Evolutionary conservation across 2,888 invertebrate species (phyloP).

Genomic region (Erannis defoliaria): DNA sequence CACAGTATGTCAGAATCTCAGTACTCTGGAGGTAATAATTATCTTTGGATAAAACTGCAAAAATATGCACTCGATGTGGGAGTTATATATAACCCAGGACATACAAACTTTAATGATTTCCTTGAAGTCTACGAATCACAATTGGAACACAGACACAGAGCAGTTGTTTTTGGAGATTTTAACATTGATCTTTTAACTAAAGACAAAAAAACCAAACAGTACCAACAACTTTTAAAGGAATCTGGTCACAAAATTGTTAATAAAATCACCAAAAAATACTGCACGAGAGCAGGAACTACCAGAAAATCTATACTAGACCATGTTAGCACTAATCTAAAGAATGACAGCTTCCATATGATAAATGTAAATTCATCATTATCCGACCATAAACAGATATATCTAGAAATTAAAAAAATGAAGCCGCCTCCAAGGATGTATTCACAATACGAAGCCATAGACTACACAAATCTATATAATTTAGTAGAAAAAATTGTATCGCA

Average conservation of each 20-base stretch:
- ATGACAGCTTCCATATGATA: conserved; percentile 40
- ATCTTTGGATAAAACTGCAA: conserved; percentile 44
- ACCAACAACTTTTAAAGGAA: not conserved
- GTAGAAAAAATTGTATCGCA: too few species aligned
- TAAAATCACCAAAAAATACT: conserved; percentile 36
- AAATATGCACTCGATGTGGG: conserved; percentile 25
- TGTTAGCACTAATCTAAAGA: conserved; percentile 16
- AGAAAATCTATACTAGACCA: conserved; percentile 47
- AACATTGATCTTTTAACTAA: too few species aligned
- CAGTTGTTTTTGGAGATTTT: too few species aligned
- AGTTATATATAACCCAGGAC: conserved; percentile 33
- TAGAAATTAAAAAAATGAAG: too few species aligned
- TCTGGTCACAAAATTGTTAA: conserved; percentile 38
- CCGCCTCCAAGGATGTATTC: too few species aligned
- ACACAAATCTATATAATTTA: too few species aligned
- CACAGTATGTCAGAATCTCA: conserved; percentile 37
- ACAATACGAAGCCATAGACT: too few species aligned
- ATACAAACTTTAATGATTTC: conserved; percentile 34
- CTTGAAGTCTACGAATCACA: conserved; percentile 32
- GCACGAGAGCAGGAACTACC: conserved; percentile 38
- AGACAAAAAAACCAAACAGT: too few species aligned
- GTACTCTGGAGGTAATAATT: conserved; percentile 44
- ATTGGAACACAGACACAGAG: conserved; percentile 30
- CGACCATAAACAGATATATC: conserved; percentile 46
- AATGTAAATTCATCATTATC: conserved; percentile 42